A percentile compares a stretch with the other conserved stretches of the same genome.
Conservation (phyloP, 2,888 invertebrate species). For the Odiellus spinosus region DNA sequence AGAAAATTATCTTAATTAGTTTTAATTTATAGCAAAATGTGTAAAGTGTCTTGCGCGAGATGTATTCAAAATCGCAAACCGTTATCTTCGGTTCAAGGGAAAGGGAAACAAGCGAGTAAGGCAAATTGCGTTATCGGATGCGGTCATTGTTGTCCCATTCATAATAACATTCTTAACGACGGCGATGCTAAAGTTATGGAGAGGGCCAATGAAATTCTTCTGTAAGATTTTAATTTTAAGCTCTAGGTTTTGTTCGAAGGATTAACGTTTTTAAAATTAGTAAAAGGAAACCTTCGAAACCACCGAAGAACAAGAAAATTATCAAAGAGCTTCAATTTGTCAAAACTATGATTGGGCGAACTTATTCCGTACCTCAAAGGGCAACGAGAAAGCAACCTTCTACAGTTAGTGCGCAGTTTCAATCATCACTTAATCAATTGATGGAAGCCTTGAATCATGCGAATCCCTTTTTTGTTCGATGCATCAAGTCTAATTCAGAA, state of each 20-base stretch:
- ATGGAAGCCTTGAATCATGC: constrained; percentile 88
- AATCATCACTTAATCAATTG: constrained; percentile 72
- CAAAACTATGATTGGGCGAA: constrained; percentile 70
- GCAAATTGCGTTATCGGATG: too few species aligned
- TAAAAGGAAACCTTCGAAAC: constrained; percentile 82
- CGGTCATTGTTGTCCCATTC: too few species aligned
- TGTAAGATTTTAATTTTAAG: constrained; percentile 8
- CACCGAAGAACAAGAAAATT: constrained; percentile 37
- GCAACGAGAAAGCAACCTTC: constrained; percentile 64
- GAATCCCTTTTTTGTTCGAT: constrained; percentile 69
- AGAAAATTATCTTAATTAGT: too few species aligned
- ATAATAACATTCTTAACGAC: too few species aligned
- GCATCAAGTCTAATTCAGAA: constrained; percentile 87
- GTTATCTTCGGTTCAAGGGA: too few species aligned
- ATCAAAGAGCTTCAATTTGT: constrained; percentile 79
- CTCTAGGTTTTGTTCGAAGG: not conserved
- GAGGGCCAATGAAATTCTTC: constrained; percentile 23
- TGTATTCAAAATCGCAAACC: too few species aligned
- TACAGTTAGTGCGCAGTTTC: constrained; percentile 88
- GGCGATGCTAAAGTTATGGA: constrained; percentile 25
- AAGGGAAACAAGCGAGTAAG: too few species aligned
- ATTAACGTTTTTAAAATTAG: constrained; percentile 41
- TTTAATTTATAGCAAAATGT: too few species aligned
- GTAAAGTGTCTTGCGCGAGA: too few species aligned
- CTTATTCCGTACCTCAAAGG: constrained; percentile 21